These are phyloP conservation scores for Eremobia ochroleuca DNA, from an alignment of 2,888 invertebrate genomes.

Conservation along the genomic window DNA sequence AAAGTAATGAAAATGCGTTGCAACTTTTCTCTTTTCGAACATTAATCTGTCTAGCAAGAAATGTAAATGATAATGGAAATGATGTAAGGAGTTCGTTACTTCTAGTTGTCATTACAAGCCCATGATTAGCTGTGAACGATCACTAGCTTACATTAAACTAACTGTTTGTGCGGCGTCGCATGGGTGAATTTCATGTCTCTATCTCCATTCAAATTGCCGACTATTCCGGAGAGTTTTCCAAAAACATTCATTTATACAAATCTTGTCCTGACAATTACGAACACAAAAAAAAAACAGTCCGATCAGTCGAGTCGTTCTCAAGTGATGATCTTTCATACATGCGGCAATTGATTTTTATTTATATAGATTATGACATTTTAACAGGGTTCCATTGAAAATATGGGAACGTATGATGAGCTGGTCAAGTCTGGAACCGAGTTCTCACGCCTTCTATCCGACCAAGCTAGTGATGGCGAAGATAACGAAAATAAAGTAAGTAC, in stretches of 20 bases:
- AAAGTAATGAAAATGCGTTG: neutral
- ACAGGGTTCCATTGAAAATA: slow-evolving; percentile 91
- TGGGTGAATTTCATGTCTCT: neutral
- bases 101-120: neutral
- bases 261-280: neutral
- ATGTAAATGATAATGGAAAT: too few relatives aligned
- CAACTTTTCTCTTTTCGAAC: neutral
- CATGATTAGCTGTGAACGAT: neutral
- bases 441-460: slow-evolving; percentile 81
- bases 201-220: neutral
- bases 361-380: slow-evolving; percentile 23
- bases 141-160: neutral
- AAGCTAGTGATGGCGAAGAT: slow-evolving; percentile 70
- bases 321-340: neutral
- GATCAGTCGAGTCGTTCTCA: neutral
- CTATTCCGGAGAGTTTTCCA: too few relatives aligned
- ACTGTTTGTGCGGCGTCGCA: neutral
- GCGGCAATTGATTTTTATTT: neutral
- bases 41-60: neutral
- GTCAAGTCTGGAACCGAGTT: slow-evolving; percentile 89
- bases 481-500: slow-evolving; percentile 67
- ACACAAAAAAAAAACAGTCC: neutral
- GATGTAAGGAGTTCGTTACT: neutral
- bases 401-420: slow-evolving; percentile 91
- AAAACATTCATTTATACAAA: neutral